Evolutionary conservation across 2,797 vertebrate species (phyloP).

Genomic region (Trichosurus vulpecula): DNA sequence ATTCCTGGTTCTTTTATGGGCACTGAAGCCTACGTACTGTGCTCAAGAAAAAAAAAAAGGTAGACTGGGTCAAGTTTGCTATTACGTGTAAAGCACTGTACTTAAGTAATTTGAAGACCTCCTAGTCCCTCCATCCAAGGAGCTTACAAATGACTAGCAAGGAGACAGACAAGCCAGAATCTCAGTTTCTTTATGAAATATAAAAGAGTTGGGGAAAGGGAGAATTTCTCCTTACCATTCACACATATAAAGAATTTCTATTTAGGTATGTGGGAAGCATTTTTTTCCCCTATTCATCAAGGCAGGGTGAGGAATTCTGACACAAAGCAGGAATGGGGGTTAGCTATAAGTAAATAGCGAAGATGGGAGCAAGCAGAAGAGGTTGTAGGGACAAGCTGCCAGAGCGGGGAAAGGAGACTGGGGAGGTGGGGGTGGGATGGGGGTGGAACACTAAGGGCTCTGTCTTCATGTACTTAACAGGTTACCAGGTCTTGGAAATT

Average conservation of each 20-base stretch:
- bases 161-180: background rate
- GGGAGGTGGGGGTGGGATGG: background rate
- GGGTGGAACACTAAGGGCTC: background rate
- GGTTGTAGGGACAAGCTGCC: background rate
- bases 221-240: background rate
- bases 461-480: background rate
- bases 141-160: background rate
- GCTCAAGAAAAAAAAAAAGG: background rate
- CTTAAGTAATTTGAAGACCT: background rate
- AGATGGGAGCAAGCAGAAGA: constrained; percentile 7
- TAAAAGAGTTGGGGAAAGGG: background rate
- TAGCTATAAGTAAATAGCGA: background rate
- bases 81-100: background rate
- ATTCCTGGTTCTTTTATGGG: background rate
- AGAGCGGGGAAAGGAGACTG: background rate
- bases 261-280: background rate
- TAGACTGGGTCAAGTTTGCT: background rate
- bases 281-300: background rate
- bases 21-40: background rate
- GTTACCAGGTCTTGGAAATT: background rate
- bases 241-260: background rate
- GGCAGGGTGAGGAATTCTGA: background rate
- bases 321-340: constrained; percentile 1
- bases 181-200: background rate
- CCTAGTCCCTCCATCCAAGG: too few relatives aligned